phyloP scores from a whole-genome alignment of 2,888 invertebrate species.

The Brachycybe producta region DNA sequence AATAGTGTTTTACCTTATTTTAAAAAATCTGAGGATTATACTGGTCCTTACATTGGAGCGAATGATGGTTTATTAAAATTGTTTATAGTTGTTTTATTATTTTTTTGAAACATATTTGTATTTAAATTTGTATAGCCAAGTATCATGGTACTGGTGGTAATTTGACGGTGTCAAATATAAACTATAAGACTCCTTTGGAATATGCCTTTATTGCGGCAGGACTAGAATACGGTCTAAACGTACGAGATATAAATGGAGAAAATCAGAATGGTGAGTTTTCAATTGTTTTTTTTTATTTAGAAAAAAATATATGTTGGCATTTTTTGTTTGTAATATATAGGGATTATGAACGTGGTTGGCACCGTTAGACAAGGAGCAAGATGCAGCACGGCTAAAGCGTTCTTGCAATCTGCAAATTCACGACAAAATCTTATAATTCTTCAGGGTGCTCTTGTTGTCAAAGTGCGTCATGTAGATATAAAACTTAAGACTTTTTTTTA shows the following conservation, averaged over 20 bases:
- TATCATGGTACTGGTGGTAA: slow-evolving; percentile 23
- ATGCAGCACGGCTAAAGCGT: not conserved
- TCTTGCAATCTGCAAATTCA: not conserved
- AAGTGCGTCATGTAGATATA: no score
- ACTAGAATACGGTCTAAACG: slow-evolving; percentile 21
- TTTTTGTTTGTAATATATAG: not conserved
- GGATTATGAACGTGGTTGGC: not conserved
- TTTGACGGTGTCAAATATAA: slow-evolving; percentile 22
- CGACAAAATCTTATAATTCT: not conserved
- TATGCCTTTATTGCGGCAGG: slow-evolving; percentile 23
- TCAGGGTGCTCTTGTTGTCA: not conserved
- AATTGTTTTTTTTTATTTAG: no score
- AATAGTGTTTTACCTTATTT: slow-evolving; percentile 38
- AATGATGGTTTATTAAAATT: no score
- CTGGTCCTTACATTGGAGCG: not conserved
- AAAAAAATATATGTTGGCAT: no score
- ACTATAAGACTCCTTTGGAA: slow-evolving; percentile 23
- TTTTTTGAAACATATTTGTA: no score
- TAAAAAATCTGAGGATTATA: slow-evolving; percentile 32
- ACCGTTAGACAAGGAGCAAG: not conserved
- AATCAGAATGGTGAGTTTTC: slow-evolving; percentile 23
- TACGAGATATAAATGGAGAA: slow-evolving; percentile 25
- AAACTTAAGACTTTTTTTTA: no score
- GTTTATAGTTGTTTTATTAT: no score
- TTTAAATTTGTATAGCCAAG: not conserved